Evolutionary conservation across 92 coral and sea anemone species (phyloP).

Genomic region (Palythoa caribaeorum): DNA sequence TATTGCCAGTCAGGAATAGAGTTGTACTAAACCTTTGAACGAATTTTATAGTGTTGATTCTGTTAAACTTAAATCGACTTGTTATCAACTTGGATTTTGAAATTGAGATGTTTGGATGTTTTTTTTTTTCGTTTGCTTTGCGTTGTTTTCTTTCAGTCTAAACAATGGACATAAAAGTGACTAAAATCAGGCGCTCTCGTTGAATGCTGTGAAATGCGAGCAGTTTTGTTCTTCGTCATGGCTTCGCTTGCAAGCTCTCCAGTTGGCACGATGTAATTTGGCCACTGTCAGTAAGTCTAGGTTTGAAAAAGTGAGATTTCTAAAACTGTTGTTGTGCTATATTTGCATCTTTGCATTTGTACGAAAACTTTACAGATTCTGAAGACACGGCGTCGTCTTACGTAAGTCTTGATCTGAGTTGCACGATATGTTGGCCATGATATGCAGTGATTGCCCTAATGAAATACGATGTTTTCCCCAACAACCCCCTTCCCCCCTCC

Average conservation of each 20-base stretch:
- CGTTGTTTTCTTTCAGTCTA: conserved; percentile 10
- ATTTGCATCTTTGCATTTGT: conserved; percentile 27
- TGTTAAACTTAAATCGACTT: background rate
- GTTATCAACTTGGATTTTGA: background rate
- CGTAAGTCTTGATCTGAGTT: conserved; percentile 30
- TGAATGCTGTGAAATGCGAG: background rate
- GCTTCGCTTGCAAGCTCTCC: background rate
- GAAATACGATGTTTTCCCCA: background rate
- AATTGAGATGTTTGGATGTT: background rate
- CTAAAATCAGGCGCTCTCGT: background rate
- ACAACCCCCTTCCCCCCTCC: background rate
- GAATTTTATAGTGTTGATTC: background rate
- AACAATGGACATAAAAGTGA: background rate
- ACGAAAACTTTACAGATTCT: conserved; percentile 18
- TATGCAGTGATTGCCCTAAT: background rate
- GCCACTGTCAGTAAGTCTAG: conserved; percentile 15
- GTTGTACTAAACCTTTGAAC: background rate
- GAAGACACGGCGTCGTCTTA: conserved; percentile 4
- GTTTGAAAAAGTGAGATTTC: background rate
- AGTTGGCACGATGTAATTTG: background rate
- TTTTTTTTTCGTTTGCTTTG: background rate
- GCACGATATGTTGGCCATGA: background rate
- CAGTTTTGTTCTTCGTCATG: background rate
- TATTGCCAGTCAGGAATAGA: background rate
- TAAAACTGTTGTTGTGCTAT: background rate